Conservation (phyloP, 2,113 vertebrate genomes). For the Scomber japonicus region DNA sequence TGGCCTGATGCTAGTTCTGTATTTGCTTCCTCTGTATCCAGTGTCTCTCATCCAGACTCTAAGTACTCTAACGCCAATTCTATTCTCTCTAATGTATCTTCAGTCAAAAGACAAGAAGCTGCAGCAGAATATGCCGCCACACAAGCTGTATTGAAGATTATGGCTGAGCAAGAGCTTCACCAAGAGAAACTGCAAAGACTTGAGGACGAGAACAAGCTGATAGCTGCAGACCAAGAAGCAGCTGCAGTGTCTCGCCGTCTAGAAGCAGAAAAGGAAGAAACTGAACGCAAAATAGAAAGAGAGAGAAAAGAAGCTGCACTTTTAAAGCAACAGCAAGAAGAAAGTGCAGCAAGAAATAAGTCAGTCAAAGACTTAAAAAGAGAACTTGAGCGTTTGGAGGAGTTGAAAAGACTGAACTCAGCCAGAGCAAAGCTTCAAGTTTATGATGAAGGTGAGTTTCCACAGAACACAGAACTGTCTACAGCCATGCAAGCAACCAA, state of each 20-base stretch:
- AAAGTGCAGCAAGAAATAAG: too few relatives aligned
- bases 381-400: too few relatives aligned
- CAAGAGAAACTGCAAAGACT: neutral
- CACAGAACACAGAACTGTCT: too few relatives aligned
- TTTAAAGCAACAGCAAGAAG: too few relatives aligned
- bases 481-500: too few relatives aligned
- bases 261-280: constrained; percentile 27
- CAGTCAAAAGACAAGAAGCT: constrained; percentile 24
- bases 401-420: too few relatives aligned
- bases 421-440: too few relatives aligned
- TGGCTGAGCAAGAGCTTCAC: constrained; percentile 12
- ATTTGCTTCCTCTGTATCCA: neutral
- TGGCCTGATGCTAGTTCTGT: constrained; percentile 13
- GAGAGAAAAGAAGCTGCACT: too few relatives aligned
- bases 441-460: too few relatives aligned
- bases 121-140: constrained; percentile 23
- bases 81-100: neutral
- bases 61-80: neutral
- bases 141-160: constrained; percentile 15
- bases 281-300: too few relatives aligned
- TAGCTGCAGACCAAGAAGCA: constrained; percentile 30
- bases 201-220: constrained; percentile 11
- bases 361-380: too few relatives aligned
- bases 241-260: constrained; percentile 17
- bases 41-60: neutral